phyloP scores from a whole-genome alignment of 2,113 vertebrate species.

The Corythornis cristatus region DNA sequence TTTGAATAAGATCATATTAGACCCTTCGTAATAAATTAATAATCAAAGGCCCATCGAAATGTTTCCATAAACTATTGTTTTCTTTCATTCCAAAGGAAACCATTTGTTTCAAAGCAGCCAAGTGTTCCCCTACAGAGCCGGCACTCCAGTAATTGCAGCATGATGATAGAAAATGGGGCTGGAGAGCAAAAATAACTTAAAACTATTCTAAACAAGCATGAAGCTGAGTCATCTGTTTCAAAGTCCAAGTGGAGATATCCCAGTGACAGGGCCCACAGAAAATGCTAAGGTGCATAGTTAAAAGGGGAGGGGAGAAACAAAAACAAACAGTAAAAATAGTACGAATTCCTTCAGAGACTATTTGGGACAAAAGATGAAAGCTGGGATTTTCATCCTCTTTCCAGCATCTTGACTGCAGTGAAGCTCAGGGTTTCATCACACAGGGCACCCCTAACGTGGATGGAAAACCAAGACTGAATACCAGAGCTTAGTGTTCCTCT shows the following conservation, averaged over 20 bases:
- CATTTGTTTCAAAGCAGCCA: slow-evolving; percentile 54
- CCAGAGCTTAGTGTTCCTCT: background rate
- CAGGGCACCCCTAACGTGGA: background rate
- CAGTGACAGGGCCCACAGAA: slow-evolving; percentile 21
- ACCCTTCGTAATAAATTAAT: slow-evolving; percentile 30
- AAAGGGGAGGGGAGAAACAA: slow-evolving; percentile 67
- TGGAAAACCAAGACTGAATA: background rate
- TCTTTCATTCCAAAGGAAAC: slow-evolving; percentile 39
- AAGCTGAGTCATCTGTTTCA: slow-evolving; percentile 58
- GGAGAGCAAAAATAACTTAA: slow-evolving; percentile 62
- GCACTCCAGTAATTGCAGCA: slow-evolving; percentile 44
- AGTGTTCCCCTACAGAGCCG: slow-evolving; percentile 51
- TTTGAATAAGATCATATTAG: slow-evolving; percentile 16
- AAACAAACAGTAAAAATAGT: slow-evolving; percentile 71
- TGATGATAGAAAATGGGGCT: slow-evolving; percentile 48
- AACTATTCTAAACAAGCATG: slow-evolving; percentile 50
- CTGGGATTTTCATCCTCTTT: slow-evolving; percentile 15
- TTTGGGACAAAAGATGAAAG: slow-evolving; percentile 55
- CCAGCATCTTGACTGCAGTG: background rate
- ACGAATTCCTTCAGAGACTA: slow-evolving; percentile 55
- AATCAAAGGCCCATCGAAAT: slow-evolving; percentile 34
- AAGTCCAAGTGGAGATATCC: slow-evolving; percentile 50
- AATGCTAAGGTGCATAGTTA: slow-evolving; percentile 60
- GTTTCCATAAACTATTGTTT: slow-evolving; percentile 10
- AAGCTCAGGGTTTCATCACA: background rate